phyloP scores from a whole-genome alignment of 2,113 vertebrate genomes.

The Rhinoderma darwinii region DNA sequence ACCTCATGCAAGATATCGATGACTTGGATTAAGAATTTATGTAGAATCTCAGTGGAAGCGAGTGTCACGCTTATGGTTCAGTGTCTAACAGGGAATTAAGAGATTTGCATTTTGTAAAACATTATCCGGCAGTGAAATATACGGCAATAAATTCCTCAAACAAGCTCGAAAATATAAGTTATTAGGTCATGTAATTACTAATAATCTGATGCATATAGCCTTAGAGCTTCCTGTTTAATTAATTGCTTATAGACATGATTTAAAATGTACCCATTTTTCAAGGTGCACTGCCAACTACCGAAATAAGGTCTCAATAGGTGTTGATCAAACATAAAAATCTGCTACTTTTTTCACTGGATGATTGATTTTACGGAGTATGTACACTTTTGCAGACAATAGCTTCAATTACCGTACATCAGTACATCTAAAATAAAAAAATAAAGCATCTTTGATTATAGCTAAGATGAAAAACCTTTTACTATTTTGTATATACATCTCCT shows the following conservation, averaged over 20 bases:
- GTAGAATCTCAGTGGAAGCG: conserved; percentile 3
- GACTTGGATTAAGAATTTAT: conserved; percentile 36
- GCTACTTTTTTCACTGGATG: too few species aligned
- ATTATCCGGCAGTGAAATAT: not conserved
- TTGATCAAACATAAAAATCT: too few species aligned
- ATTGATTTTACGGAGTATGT: too few species aligned
- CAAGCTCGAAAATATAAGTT: not conserved
- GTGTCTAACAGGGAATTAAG: conserved; percentile 16
- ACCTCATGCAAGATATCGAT: conserved; percentile 42
- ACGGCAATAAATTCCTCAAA: not conserved
- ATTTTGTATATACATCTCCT: too few species aligned
- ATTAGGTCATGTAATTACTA: not conserved
- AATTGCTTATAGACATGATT: not conserved
- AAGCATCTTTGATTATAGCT: too few species aligned
- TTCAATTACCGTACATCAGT: too few species aligned
- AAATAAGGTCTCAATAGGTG: too few species aligned
- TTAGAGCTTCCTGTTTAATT: not conserved
- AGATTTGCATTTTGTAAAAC: conserved; percentile 29
- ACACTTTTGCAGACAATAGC: too few species aligned
- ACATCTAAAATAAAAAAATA: too few species aligned
- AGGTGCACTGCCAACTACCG: too few species aligned
- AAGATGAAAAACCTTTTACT: too few species aligned
- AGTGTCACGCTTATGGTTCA: conserved; percentile 33
- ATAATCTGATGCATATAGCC: not conserved
- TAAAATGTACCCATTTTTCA: too few species aligned